Evolutionary conservation across 2,797 vertebrate genomes (phyloP).

Genomic region (Enteromius anoplus): DNA sequence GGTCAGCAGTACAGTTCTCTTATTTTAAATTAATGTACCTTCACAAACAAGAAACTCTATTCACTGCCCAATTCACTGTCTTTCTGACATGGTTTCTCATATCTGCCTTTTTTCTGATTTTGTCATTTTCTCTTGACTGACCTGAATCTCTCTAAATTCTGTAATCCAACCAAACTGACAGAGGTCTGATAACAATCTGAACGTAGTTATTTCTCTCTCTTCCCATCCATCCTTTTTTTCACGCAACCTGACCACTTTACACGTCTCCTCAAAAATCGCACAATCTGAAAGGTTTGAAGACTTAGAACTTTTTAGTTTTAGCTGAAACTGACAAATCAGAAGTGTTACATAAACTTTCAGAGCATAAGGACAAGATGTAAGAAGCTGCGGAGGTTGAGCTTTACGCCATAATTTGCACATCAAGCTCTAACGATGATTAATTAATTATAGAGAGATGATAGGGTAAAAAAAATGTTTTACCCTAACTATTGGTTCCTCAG

Average conservation of each 20-base stretch:
- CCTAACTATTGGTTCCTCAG: not conserved
- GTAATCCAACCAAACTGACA: conserved; percentile 18
- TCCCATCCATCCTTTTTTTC: conserved; percentile 3
- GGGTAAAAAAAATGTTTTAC: not conserved
- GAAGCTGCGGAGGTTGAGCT: conserved; percentile 30
- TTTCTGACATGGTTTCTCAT: not conserved
- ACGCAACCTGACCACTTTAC: not conserved
- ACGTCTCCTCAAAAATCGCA: not conserved
- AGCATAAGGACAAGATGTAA: conserved; percentile 1
- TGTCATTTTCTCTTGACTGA: not conserved
- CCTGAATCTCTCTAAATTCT: conserved; percentile 16
- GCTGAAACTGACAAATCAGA: not conserved
- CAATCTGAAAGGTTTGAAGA: conserved; percentile 18
- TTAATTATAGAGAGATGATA: conserved; percentile 55
- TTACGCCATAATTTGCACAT: conserved; percentile 59
- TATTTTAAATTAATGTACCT: not conserved
- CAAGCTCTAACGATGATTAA: conserved; percentile 64
- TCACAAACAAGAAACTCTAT: not conserved
- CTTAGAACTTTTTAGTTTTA: conserved; percentile 47
- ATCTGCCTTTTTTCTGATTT: not conserved
- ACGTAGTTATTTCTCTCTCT: conserved; percentile 31
- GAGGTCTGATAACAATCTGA: conserved; percentile 32
- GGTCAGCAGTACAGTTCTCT: not conserved
- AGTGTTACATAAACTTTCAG: conserved; percentile 3
- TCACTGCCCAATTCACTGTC: not conserved